Evolutionary conservation across 1,140 invertebrate species (phyloP).

Genomic region (Choristoneura fumiferana): DNA sequence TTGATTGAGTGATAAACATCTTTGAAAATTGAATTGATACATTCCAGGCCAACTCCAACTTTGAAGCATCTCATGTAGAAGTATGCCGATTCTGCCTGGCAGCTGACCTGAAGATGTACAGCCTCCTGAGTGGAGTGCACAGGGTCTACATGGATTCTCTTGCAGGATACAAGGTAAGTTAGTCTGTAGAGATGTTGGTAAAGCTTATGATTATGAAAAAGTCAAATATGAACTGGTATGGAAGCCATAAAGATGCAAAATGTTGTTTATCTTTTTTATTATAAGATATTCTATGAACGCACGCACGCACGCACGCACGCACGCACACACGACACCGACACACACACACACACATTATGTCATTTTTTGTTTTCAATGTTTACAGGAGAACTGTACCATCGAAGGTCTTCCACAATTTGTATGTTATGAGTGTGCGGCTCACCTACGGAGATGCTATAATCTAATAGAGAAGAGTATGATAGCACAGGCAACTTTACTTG

Average conservation of each 20-base stretch:
- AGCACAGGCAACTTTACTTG: conserved; percentile 27
- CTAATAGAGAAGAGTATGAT: conserved; percentile 29
- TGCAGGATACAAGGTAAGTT: conserved; percentile 27
- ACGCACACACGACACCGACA: too few species aligned
- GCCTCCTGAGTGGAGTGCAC: conserved; percentile 18
- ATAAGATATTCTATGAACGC: too few species aligned
- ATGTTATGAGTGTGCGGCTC: conserved; percentile 29
- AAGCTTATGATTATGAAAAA: too few species aligned
- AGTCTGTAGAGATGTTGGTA: too few species aligned
- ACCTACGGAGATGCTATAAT: conserved; percentile 23
- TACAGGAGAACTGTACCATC: conserved; percentile 26
- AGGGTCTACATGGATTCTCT: conserved; percentile 25
- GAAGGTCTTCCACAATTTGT: conserved; percentile 33
- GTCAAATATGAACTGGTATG: too few species aligned
- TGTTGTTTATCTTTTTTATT: too few species aligned
- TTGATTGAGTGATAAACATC: background rate
- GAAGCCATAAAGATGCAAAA: too few species aligned
- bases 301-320: too few species aligned
- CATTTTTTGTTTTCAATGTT: conserved; percentile 12
- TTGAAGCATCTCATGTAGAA: conserved; percentile 31
- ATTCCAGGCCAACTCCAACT: conserved; percentile 28
- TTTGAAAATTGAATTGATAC: too few species aligned
- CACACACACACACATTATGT: conserved; percentile 2
- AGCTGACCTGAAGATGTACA: conserved; percentile 27
- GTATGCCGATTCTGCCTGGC: conserved; percentile 34